Evolutionary conservation across 2,888 invertebrate genomes (phyloP).

Genomic region (Sphaeridia pumilis): DNA sequence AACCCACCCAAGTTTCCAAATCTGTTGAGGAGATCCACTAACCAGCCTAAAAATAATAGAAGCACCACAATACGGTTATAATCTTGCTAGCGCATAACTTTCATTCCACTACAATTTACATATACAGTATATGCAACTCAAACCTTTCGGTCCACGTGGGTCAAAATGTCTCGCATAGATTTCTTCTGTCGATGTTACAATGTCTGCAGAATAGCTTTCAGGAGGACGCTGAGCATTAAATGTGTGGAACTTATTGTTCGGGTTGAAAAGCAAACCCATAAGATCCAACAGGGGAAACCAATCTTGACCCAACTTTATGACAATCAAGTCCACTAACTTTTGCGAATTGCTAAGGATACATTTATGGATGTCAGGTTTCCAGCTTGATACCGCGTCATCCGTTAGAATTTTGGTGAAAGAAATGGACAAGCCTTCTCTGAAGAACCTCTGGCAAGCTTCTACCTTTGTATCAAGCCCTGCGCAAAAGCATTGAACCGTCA

Average conservation of each 20-base stretch:
- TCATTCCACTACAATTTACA: background rate
- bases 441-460: conserved; percentile 85
- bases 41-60: conserved; percentile 55
- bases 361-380: conserved; percentile 94
- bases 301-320: conserved; percentile 75
- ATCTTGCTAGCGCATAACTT: background rate
- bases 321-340: conserved; percentile 82
- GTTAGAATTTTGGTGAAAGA: conserved; percentile 94
- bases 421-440: conserved; percentile 81
- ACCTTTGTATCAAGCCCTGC: conserved; percentile 75
- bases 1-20: conserved; percentile 87
- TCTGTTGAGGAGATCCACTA: conserved; percentile 86
- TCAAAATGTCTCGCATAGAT: conserved; percentile 64
- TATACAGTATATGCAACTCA: background rate
- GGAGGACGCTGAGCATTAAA: conserved; percentile 67
- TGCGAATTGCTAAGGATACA: conserved; percentile 90
- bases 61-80: background rate
- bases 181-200: conserved; percentile 56
- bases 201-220: conserved; percentile 54
- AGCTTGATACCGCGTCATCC: conserved; percentile 93
- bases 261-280: conserved; percentile 86
- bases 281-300: conserved; percentile 86
- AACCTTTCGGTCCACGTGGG: conserved; percentile 65
- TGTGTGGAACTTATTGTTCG: conserved; percentile 87
- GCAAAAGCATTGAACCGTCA: conserved; percentile 13